Base-by-base conservation (phyloP, 2,888 invertebrate genomes). In the Galeruca laticollis region DNA sequence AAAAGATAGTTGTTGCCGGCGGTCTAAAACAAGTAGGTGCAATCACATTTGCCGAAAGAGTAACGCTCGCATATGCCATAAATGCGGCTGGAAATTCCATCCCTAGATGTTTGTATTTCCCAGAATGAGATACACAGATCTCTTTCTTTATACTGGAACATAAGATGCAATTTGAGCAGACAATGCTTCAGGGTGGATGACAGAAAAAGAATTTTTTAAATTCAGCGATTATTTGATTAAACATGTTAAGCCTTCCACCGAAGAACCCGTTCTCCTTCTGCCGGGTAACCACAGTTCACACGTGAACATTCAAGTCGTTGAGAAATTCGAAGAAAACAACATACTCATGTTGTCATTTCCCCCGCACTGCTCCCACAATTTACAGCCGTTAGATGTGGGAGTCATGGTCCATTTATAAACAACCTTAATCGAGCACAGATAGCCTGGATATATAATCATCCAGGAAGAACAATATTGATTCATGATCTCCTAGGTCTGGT, bases 361-460 rank as follows among this genome's bases (percentile, higher is more conserved):
- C 15, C 77, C 79, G 18, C 79, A 79, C 61, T 78, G 77, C 51
- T 68, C 70, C 59, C 69, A 75, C 51, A 26, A 26, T n/a, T 64
- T 77, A 9, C 77, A 79, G 72, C 74, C 75, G 21, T 64, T 77
- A 6, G 78, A 78, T 70, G 74, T 71, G n/a, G 63, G 72, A 4
- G 66, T 76, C n/a, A 66, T 67, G 69, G 74, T 65, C 15, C 75
- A 70, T 33, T 78, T 75, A 57, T 56, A 43, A 43, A 43, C 43
- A 0, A 43, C 43, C 43, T n/a, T 43, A 43, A 43, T 43, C 43
- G 43, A 54, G 51, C 37, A 49, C 26, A 43, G 31, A 43, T 35
- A 43, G 49, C 33, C 31, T 70, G 70, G 65, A 51, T 70, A 6
- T 49, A 31, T 40, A 73, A 62, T 52, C 69, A 77, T 56, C 76